Base-by-base conservation (phyloP, 2,888 invertebrate species). In the Trachelus stipa region DNA sequence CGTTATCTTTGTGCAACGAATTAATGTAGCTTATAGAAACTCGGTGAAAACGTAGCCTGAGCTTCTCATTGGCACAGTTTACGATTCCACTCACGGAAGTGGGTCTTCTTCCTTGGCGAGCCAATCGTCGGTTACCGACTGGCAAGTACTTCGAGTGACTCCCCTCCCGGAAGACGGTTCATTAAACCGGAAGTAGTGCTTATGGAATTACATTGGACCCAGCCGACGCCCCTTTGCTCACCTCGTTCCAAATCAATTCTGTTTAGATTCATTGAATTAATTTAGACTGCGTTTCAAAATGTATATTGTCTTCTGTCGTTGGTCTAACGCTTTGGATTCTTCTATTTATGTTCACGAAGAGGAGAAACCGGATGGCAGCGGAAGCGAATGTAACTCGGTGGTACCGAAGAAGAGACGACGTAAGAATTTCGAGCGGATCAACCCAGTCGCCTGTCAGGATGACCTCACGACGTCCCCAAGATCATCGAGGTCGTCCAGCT, bases 401-500 rank as follows among this genome's bases (percentile, higher is more conserved):
- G 92, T 92, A 80, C 92, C 92, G 77, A 92, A 92, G 85, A 92
- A 92, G 79, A 87, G 90, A 9, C 86, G 91, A 31, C 88, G 91
- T 23, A 85, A 86, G 79, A 89, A 88, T 87, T 87, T 73, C 82
- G 85, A 75, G 85, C 85, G 69, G 86, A 88, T 34, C 78, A 56
- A 11, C 73, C 4, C 31, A 4, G 69, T 69, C 11, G 6, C 6
- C 34, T 76, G 80, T 68, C 77, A 78, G 73, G 78, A 76, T 75
- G 91, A 89, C 81, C 74, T 87, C 81, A 92, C 89, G 92, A 92
- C 92, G 83, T 92, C 88, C 90, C 92, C 89, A 56, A 86, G 87
- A 75, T 90, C 90, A 68, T 93, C 93, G 40, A 92, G 92, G 79
- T 93, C 94, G 77, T 95, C 95, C 74, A 93, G 96, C 23, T 90